Percentiles rank a stretch among this genome's conserved stretches.
These are phyloP conservation scores for Miichthys miiuy DNA, from an alignment of 2,797 vertebrate species.

Conservation along the genomic window DNA sequence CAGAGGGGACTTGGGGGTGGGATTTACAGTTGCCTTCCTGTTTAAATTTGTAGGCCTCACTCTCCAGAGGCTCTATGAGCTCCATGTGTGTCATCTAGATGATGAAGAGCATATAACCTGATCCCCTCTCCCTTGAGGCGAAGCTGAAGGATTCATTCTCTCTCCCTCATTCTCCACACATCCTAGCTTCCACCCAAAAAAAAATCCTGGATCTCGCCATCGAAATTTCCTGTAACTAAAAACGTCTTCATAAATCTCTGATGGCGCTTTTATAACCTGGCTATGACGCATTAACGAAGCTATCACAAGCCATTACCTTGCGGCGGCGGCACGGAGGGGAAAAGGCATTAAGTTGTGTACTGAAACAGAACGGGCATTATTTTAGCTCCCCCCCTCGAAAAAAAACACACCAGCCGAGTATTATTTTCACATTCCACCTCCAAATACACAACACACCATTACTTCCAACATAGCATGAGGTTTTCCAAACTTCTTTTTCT, in stretches of 20 bases:
- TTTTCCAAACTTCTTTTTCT: conserved; percentile 62
- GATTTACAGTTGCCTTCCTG: conserved; percentile 67
- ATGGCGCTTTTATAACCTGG: conserved; percentile 78
- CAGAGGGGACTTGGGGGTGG: conserved; percentile 37
- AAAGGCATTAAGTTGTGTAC: conserved; percentile 70
- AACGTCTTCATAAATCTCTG: conserved; percentile 80
- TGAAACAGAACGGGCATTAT: conserved; percentile 76
- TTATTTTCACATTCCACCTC: conserved; percentile 74
- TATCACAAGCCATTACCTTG: conserved; percentile 76
- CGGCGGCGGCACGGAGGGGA: conserved; percentile 26
- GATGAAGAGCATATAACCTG: conserved; percentile 71
- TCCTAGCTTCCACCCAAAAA: not conserved
- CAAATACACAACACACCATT: conserved; percentile 60
- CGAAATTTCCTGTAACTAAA: conserved; percentile 83
- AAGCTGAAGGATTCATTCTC: conserved; percentile 58
- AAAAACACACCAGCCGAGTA: conserved; percentile 20
- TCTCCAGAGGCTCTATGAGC: conserved; percentile 53
- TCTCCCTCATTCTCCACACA: not conserved
- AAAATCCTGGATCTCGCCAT: conserved; percentile 63
- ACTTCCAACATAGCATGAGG: conserved; percentile 54
- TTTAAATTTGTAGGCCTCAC: conserved; percentile 70
- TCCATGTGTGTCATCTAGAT: conserved; percentile 66
- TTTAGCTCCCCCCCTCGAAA: conserved; percentile 53
- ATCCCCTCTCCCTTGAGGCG: conserved; percentile 58
- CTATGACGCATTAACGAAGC: conserved; percentile 82